Evolutionary conservation across 1,140 invertebrate genomes (phyloP).

Genomic region (Platyscapa corneri): DNA sequence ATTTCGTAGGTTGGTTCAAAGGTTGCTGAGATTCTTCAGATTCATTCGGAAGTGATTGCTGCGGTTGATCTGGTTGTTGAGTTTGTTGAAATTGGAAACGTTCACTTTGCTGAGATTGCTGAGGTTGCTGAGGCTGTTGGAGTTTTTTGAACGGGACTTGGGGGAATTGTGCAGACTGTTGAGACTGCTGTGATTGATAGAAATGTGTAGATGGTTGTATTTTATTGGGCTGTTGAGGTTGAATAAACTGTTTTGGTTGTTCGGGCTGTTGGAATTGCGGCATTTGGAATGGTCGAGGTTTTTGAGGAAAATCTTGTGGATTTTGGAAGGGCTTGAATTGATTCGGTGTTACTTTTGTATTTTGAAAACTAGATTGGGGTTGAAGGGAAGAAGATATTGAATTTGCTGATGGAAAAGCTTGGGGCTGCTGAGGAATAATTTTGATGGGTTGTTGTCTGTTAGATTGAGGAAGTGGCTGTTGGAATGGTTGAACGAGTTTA

Average conservation of each 20-base stretch:
- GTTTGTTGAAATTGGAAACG: background rate
- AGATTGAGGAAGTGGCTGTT: background rate
- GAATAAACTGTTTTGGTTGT: background rate
- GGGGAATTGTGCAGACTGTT: background rate
- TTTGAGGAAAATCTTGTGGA: background rate
- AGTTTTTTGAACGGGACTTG: no score
- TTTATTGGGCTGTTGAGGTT: background rate
- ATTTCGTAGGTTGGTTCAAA: conserved; percentile 10
- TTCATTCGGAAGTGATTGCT: background rate
- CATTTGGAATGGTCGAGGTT: background rate
- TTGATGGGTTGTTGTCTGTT: background rate
- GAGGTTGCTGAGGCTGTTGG: background rate
- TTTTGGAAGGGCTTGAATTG: conserved; percentile 2
- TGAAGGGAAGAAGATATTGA: background rate
- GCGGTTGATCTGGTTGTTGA: background rate
- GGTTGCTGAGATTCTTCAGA: background rate
- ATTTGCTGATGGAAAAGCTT: background rate
- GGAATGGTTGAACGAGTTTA: conserved; percentile 22
- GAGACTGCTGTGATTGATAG: background rate
- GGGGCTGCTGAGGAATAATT: background rate
- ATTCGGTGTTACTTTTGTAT: background rate
- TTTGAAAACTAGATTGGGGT: conserved; percentile 33
- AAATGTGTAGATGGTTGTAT: background rate
- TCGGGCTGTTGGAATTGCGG: background rate
- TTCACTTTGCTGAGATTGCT: background rate